Evolutionary conservation across 64 coral and sea anemone genomes (phyloP), one percentile per base, ranked within the genome.

Genomic region (Orbicella faveolata): DNA sequence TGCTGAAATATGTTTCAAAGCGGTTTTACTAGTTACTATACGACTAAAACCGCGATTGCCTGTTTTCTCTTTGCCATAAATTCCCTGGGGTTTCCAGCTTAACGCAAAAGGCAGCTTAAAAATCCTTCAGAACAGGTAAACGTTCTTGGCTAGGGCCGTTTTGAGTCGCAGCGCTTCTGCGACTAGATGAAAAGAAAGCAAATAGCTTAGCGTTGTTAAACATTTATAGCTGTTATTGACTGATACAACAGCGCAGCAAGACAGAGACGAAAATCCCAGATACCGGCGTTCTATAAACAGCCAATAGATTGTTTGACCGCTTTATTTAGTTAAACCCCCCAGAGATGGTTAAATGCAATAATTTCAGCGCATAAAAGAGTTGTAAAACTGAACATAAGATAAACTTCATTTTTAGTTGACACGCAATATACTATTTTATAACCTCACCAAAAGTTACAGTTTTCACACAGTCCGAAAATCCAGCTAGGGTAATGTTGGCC

Each of bases 181-280:
- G 65, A 85, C 67, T 72, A 73, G 23, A 52, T 85, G 64, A 85
- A 85, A 84, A 52, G 82, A 85, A 85, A 85, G 67, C 82, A 85
- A 85, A 52, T 66, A 85, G 64, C 6, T 70, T 70, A 72, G 37
- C 33, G 36, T 85, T 44, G 65, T 85, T 48, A 85, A 85, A 72
- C 82, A 85, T 85, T 85, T 72, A 85, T 85, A 37, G 39, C 13
- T 52, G 4, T 70, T 20, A 23, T 85, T 85, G 82, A 44, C 82
- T 85, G 37, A 37, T 44, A 85, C 36, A 73, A 85, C 63, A 25
- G 3, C 82, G 8, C 23, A 66, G 65, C 36, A 52, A 25, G 65
- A 39, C 23, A 72, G 66, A 41, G 10, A n/a, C 1, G 72, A 72
- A 85, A 85, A 52, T 21, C 35, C 21, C 21, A 52, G 82, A 85